phyloP scores from a whole-genome alignment of 2,113 vertebrate species.

The Anolis carolinensis region DNA sequence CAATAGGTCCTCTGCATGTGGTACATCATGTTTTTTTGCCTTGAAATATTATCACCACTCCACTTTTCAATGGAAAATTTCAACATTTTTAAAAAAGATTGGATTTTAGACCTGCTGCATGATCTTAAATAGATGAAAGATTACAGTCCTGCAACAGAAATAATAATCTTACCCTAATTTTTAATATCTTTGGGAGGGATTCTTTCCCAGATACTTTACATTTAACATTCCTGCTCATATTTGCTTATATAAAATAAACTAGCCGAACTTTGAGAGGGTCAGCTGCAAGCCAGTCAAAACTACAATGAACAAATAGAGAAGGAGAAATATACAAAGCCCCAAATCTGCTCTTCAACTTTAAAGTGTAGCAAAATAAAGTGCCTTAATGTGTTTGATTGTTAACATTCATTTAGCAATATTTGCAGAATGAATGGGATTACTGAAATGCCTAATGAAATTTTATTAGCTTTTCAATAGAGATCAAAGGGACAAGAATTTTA shows the following conservation, averaged over 20 bases:
- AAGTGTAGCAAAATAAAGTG: background rate
- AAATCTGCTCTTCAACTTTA: background rate
- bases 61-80: background rate
- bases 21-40: background rate
- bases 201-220: background rate
- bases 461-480: background rate
- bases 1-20: background rate
- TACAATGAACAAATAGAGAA: background rate
- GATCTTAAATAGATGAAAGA: background rate
- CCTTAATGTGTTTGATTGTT: constrained; percentile 21
- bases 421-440: constrained; percentile 24
- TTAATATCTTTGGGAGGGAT: background rate
- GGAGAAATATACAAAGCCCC: constrained; percentile 14
- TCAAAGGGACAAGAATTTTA: background rate
- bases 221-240: constrained; percentile 9
- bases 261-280: background rate
- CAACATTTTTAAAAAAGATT: no score
- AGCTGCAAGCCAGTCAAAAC: background rate
- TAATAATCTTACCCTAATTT: constrained; percentile 1
- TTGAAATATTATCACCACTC: background rate
- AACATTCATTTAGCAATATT: constrained; percentile 13
- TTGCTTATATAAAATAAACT: constrained; percentile 14
- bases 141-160: background rate
- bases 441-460: constrained; percentile 8
- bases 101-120: background rate